A percentile compares a stretch with the other conserved stretches of the same genome.
These are phyloP conservation scores for Hapalemur alaotrensis DNA, from an alignment of 2,797 vertebrate genomes.

Conservation along the genomic window DNA sequence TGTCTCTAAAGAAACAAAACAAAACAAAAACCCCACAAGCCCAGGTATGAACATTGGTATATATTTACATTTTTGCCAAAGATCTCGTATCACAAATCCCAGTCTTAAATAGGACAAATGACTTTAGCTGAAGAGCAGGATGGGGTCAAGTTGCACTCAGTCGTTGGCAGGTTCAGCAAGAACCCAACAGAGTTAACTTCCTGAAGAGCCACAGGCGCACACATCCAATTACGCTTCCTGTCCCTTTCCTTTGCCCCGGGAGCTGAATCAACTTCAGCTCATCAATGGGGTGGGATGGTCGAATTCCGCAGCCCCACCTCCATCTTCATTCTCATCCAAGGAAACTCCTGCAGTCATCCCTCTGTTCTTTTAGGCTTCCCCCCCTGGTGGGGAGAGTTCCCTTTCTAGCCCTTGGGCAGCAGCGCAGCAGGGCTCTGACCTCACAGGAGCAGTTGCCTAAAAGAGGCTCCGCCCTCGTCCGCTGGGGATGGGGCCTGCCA, in stretches of 20 bases:
- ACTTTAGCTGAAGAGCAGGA: background rate
- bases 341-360: background rate
- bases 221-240: background rate
- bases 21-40: background rate
- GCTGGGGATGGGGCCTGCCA: background rate
- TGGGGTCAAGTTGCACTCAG: background rate
- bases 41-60: background rate
- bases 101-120: background rate
- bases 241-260: background rate
- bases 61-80: slow-evolving; percentile 18
- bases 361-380: background rate
- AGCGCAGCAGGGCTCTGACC: background rate
- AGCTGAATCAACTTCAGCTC: background rate
- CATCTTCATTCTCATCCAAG: background rate
- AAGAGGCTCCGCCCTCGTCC: background rate
- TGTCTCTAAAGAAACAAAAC: background rate
- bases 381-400: background rate
- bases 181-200: background rate
- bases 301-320: background rate
- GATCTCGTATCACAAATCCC: background rate
- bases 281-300: background rate
- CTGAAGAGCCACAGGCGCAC: background rate
- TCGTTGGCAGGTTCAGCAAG: slow-evolving; percentile 16
- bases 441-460: background rate
- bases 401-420: background rate